Base-by-base conservation (phyloP, 2,888 invertebrate genomes). In the Agrotis segetum region DNA sequence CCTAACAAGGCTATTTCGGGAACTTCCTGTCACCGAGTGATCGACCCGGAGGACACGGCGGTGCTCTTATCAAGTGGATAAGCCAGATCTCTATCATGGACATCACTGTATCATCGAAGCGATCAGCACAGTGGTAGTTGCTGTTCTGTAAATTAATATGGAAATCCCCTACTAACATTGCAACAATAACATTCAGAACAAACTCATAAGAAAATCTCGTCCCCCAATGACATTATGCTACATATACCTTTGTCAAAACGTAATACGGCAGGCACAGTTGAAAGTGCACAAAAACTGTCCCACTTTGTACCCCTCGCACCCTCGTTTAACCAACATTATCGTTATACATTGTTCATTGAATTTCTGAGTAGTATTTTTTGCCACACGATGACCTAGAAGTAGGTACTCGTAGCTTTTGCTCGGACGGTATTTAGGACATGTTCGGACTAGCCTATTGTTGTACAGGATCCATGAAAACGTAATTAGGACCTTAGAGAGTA, bases 291-390 rank as follows among this genome's bases (percentile, higher is more conserved):
- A 89, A 89, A 88, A 88, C 83, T 73, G 74, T 67, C 77, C 77
- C 13, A 81, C 66, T 81, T 83, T 55, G 64, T 65, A 61, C 47
- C 65, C 71, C 67, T 71, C 72, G 52, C 61, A 73, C 74, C 77
- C 73, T 77, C 77, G 70, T 77, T 79, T 74, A 74, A 58, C 69
- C 77, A 64, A 83, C 82, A 87, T 88, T 89, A 88, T 85, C 82
- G 84, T 85, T 83, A 81, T 87, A 87, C 86, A 90, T 88, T 90
- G 89, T 89, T 90, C 91, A 90, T 88, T 91, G 90, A 89, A 89
- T 90, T 85, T 87, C 85, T 76, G 81, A 77, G 69, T 44, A 40
- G 40, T 70, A 78, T 84, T 88, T 89, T 89, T 88, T 88, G 85
- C 77, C 67, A 71, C 77, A 72, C 81, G 46, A 65, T 78, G 79